phyloP scores from a whole-genome alignment of 2,797 vertebrate genomes.

The Dallia pectoralis region DNA sequence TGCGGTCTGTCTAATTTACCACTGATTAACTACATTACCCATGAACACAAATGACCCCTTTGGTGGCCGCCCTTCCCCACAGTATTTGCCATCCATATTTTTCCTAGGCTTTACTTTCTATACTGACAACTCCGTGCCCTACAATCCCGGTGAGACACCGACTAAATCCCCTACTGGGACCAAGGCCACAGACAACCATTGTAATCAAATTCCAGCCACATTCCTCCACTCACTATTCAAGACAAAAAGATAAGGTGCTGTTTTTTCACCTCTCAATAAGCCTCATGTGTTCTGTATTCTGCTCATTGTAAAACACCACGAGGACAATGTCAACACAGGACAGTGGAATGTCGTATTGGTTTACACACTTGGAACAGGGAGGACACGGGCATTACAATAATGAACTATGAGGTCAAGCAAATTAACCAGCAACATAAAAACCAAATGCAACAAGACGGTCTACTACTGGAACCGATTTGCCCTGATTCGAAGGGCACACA shows the following conservation, averaged over 20 bases:
- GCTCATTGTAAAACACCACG: constrained; percentile 27
- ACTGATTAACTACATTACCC: background rate
- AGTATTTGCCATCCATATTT: constrained; percentile 23
- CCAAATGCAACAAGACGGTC: background rate
- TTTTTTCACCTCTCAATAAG: constrained; percentile 42
- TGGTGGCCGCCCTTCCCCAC: constrained; percentile 29
- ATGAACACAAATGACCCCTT: background rate
- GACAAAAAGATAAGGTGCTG: constrained; percentile 61
- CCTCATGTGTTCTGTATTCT: constrained; percentile 19
- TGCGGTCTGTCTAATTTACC: background rate
- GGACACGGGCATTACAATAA: constrained; percentile 41
- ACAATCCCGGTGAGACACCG: constrained; percentile 55
- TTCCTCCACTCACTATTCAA: constrained; percentile 58
- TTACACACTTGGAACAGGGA: constrained; percentile 31
- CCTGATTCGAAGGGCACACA: background rate
- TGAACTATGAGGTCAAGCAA: constrained; percentile 7
- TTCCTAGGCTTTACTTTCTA: background rate
- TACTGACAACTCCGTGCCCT: constrained; percentile 48
- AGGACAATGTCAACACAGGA: constrained; percentile 26
- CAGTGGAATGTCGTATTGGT: constrained; percentile 35
- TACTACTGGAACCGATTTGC: background rate
- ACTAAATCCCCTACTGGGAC: constrained; percentile 69
- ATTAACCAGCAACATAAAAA: background rate
- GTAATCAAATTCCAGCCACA: constrained; percentile 67
- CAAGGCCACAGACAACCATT: constrained; percentile 60